Evolutionary conservation across 2,888 invertebrate species (phyloP), one percentile per base, ranked within the genome.

Genomic region (Pyrgus malvae): DNA sequence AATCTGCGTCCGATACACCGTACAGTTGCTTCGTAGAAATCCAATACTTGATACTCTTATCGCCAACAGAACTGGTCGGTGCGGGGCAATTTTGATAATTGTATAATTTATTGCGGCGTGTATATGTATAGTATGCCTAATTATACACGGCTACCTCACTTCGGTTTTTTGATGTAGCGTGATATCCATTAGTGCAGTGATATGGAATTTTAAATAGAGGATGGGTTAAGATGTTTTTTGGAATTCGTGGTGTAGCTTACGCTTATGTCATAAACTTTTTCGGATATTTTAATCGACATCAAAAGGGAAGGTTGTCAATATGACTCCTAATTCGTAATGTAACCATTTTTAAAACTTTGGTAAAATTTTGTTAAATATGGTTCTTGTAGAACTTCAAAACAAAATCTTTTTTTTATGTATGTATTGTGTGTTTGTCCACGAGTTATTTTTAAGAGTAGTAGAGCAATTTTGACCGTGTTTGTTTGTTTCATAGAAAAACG

Each of bases 11-110:
- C 23, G 51, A 37, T 51, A 50, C 40, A 37, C 41, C 21, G 54
- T 56, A 58, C 56, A 50, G 62, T 56, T 58, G 62, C 62, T 82
- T 80, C 80, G 69, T 69, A 72, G 81, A 82, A 82, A 65, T 68
- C 62, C 60, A 71, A 76, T 76, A 72, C 55, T 57, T 57, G 66
- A 66, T 65, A 64, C 55, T 56, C 57, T 57, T 70, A 68, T 69
- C 65, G 49, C 31, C 17, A 44, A 56, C 46, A 49, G 46, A 49
- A 48, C 54, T 59, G 56, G 61, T 54, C 57, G 50, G 29, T 48
- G 49, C 48, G 58, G 58, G 57, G 59, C 67, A 59, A 57, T 63
- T 66, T 66, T 59, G 67, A 66, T 69, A 68, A 68, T 68, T 65
- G 58, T 62, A 57, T 63, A 63, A 64, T 66, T 64, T 66, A 67